phyloP scores from a whole-genome alignment of 1,140 invertebrate genomes.

The Drosophila arawakana region DNA sequence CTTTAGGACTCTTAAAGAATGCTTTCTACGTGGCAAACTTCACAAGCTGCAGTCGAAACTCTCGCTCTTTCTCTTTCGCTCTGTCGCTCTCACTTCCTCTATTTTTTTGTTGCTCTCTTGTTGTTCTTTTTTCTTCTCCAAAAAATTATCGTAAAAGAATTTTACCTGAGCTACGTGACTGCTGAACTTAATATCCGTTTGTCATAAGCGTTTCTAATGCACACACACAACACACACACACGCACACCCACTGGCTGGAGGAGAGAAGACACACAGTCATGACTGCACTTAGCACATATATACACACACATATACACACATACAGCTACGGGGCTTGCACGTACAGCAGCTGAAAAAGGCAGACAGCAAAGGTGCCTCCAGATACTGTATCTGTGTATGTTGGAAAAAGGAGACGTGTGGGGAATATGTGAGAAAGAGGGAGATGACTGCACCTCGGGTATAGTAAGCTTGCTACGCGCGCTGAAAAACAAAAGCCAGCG shows the following conservation, averaged over 20 bases:
- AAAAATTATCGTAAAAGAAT: conserved; percentile 83
- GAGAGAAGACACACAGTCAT: conserved; percentile 13
- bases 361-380: conserved; percentile 28
- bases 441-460: conserved; percentile 14
- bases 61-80: background rate
- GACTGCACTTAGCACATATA: conserved; percentile 56
- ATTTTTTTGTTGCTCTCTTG: conserved; percentile 12
- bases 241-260: conserved; percentile 2
- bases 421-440: background rate
- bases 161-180: conserved; percentile 81
- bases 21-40: conserved; percentile 28
- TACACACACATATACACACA: conserved; percentile 35
- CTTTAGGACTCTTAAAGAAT: conserved; percentile 33
- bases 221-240: conserved; percentile 48
- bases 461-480: conserved; percentile 60
- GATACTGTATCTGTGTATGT: background rate
- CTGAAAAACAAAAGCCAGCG: conserved; percentile 72
- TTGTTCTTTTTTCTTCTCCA: conserved; percentile 57
- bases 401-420: background rate
- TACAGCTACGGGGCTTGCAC: conserved; percentile 52
- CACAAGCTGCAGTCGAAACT: conserved; percentile 26
- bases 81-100: background rate
- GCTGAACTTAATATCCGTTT: conserved; percentile 83
- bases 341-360: conserved; percentile 55
- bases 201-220: conserved; percentile 82